Base-by-base conservation (phyloP, 2,113 vertebrate genomes). In the Pygoscelis antarcticus region DNA sequence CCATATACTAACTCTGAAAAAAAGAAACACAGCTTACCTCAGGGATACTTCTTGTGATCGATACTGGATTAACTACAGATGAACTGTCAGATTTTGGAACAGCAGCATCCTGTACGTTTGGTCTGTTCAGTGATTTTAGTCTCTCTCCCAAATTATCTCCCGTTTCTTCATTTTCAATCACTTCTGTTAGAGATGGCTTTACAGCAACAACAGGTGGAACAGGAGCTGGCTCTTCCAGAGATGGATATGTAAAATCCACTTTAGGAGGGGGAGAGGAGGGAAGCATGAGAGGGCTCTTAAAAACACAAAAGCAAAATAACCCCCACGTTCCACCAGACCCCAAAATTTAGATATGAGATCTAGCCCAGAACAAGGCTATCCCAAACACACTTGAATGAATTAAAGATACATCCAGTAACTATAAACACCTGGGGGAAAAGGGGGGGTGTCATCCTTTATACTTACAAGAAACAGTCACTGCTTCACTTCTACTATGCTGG, bases 211-310 rank as follows among this genome's bases (percentile, higher is more conserved):
- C 38, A 95, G 97, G 93, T 17, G 98, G 98, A 87, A 91, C 38
- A 94, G 98, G 92, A 60, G 96, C 86, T 78, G 99, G 98, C 83
- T 99, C 99, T 96, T 99, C 99, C 81, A 99, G 97, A 32, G 99
- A 99, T 6, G 99, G 99, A 71, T 99, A 99, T 51, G 98, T 99
- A 94, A 99, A 99, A 97, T 99, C 98, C 98, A 99, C 99, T 99
- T 93, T 66, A 97, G 79, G 38, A 80, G 14, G 0, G 13, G 4
- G 2, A 89, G 10, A 64, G 42, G 18, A 72, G 9, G 49, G 65
- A 97, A 95, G 93, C 44, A 70, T 40, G 72, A 93, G 36, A 71
- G 14, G 26, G 8, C 19, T 90, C 60, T 58, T 89, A 86, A 58
- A 66, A 38, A 11, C 40, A 84, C 16, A 74, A n/a, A 79, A 66